These are phyloP conservation scores for Paramormyrops hopkinsi DNA, from an alignment of 2,797 vertebrate genomes.

Conservation along the genomic window DNA sequence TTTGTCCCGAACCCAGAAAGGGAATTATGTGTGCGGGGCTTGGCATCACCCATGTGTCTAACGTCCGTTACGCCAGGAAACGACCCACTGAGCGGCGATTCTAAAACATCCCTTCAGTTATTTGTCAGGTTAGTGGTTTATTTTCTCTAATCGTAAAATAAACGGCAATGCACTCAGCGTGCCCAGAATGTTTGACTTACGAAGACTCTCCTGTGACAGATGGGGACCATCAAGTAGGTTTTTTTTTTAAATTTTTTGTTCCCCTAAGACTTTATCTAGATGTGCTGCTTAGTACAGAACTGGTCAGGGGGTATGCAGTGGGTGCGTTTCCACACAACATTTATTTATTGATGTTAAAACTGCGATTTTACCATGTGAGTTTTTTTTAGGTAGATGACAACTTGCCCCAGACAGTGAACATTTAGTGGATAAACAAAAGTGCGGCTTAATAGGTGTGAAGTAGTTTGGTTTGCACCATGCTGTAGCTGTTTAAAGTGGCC, in stretches of 20 bases:
- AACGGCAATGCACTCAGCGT: constrained; percentile 15
- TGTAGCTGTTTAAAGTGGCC: not conserved
- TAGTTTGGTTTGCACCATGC: not conserved
- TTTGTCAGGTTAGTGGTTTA: constrained; percentile 22
- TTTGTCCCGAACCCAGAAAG: not conserved
- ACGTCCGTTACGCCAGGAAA: not conserved
- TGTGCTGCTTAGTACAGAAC: not conserved
- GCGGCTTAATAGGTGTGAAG: not conserved
- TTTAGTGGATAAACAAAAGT: not conserved
- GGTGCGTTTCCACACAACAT: not conserved
- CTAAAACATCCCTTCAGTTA: constrained; percentile 16
- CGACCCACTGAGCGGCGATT: not conserved
- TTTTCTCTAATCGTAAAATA: constrained; percentile 22
- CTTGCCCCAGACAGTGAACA: not conserved
- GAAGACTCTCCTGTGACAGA: constrained; percentile 7
- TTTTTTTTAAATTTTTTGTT: not conserved
- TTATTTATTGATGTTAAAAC: constrained; percentile 7
- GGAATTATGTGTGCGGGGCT: not conserved
- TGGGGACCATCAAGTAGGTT: constrained; percentile 7
- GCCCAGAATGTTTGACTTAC: constrained; percentile 18
- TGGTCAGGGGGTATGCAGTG: not conserved
- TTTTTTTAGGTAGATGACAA: not conserved
- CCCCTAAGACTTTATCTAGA: constrained; percentile 5
- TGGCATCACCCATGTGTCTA: not conserved
- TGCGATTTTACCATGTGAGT: not conserved